Evolutionary conservation across 1,140 invertebrate genomes (phyloP), one percentile per base, ranked within the genome.

Genomic region (Drosophila sp.): DNA sequence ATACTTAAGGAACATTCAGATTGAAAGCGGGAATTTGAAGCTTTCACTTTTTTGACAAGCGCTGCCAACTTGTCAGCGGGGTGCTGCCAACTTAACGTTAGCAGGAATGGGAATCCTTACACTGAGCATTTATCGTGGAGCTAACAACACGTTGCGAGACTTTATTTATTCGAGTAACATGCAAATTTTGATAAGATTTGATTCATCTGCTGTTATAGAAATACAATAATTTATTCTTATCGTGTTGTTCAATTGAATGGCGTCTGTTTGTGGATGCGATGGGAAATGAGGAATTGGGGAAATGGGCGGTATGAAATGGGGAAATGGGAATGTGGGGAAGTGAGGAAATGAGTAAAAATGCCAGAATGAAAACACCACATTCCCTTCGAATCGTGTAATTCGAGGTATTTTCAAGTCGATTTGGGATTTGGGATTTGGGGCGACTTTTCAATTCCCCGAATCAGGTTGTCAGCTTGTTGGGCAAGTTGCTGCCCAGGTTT

Each of bases 351-450:
- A 4, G 4, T n/a, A n/a, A n/a, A 2, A 21, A 25, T 46, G 43
- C 43, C 43, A 46, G 18, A 46, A 43, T 9, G 16, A 18, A 43
- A 43, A 46, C 21, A 46, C 45, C 16, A 43, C 45, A 32, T 64
- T 43, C 27, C 51, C 43, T 21, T 56, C 29, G 29, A 57, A 21
- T 63, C 32, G 16, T 71, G 67, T 65, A 50, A 48, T 64, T 64
- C 27, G 41, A 43, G 21, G 25, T 34, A 29, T 64, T 71, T 48
- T 29, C n/a, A 36, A 50, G 21, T 45, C 41, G 69, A 65, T 65
- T 71, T 56, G 58, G 25, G 32, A 65, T 65, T 71, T 56, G 58
- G 25, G 32, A 63, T 18, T 41, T 56, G 6, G 40, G 50, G 21
- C 8, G 50, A 25, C 50, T 36, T 36, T 36, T 46, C 29, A 54